phyloP scores from a whole-genome alignment of 2,888 invertebrate genomes.

The Priocnemis perturbator region DNA sequence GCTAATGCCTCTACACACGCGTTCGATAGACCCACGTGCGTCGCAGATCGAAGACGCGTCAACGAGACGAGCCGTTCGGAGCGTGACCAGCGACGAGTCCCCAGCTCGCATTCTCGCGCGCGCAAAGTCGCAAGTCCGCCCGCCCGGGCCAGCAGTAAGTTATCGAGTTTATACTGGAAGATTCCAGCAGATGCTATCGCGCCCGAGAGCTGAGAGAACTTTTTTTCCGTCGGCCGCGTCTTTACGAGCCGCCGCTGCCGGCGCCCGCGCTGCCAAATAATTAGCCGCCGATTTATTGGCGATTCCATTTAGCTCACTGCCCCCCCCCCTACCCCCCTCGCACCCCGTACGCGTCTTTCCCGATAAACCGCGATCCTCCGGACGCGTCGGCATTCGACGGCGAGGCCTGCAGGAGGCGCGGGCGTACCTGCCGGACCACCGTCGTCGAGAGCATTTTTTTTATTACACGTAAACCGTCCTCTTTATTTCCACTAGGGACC shows the following conservation, averaged over 20 bases:
- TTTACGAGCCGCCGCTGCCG: slow-evolving; percentile 64
- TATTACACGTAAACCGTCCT: slow-evolving; percentile 71
- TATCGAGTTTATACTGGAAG: slow-evolving; percentile 65
- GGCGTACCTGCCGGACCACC: slow-evolving; percentile 58
- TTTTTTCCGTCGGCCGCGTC: slow-evolving; percentile 57
- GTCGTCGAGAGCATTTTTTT: slow-evolving; percentile 63
- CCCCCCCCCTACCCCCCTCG: neutral
- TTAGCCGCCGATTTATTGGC: slow-evolving; percentile 72
- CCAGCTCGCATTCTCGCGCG: neutral
- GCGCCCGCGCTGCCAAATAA: slow-evolving; percentile 71
- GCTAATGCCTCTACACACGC: too few species aligned
- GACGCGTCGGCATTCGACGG: slow-evolving; percentile 6
- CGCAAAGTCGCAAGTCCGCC: neutral
- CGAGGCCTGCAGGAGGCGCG: slow-evolving; percentile 19
- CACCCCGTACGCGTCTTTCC: slow-evolving; percentile 41
- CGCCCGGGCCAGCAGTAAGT: slow-evolving; percentile 46
- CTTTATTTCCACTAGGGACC: slow-evolving; percentile 62
- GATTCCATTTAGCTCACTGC: slow-evolving; percentile 60
- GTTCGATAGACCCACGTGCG: too few species aligned
- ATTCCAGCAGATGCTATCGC: slow-evolving; percentile 59
- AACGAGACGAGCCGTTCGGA: too few species aligned
- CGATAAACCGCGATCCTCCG: slow-evolving; percentile 45
- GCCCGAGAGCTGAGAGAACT: slow-evolving; percentile 59
- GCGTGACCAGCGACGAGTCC: too few species aligned
- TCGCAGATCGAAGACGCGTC: too few species aligned